Evolutionary conservation across 2,797 vertebrate species (phyloP), one percentile per base, ranked within the genome.

Genomic region (Antrozous pallidus): DNA sequence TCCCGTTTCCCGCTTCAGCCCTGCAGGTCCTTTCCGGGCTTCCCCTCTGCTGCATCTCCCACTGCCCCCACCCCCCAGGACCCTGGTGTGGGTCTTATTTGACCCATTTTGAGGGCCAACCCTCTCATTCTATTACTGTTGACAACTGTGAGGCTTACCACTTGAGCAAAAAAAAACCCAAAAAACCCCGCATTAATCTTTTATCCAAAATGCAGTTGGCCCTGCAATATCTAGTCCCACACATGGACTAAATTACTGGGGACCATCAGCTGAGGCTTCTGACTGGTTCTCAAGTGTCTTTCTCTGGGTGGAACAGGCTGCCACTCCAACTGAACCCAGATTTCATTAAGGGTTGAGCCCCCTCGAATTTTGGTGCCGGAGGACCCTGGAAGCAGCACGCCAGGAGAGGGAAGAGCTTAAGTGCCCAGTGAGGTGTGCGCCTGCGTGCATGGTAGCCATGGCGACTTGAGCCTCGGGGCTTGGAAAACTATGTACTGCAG

Each of bases 381-480:
- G 22, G 31, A 75, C 3, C n/a, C 45, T 51, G 47, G 73, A 78
- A 38, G 3, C 22, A 17, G 38, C 36, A 26, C 4, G 12, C 51
- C 51, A n/a, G n/a, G n/a, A n/a, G n/a, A 56, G 17, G 31, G 31
- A 18, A 13, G 20, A 33, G 45, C 12, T 3, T 26, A 54, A 6
- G 3, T 42, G 40, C 40, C 40, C 40, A 42, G 40, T 5, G 40
- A 42, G 40, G 58, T 36, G 24, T 8, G n/a, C n/a, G 33, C 9
- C 4, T 2, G 4, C 6, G 8, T n/a, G 42, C 42, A 10, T 31
- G 38, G 3, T 17, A 33, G 17, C 31, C 4, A 17, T 0, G 11
- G 13, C 5, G 31, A 73, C 28, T 36, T 74, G 38, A 47, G 3
- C 14, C 31, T 33, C 31, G 5, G 8, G 16, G n/a, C 4, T 5